Conservation (phyloP, 2,888 invertebrate genomes). For the Achlya flavicornis region DNA sequence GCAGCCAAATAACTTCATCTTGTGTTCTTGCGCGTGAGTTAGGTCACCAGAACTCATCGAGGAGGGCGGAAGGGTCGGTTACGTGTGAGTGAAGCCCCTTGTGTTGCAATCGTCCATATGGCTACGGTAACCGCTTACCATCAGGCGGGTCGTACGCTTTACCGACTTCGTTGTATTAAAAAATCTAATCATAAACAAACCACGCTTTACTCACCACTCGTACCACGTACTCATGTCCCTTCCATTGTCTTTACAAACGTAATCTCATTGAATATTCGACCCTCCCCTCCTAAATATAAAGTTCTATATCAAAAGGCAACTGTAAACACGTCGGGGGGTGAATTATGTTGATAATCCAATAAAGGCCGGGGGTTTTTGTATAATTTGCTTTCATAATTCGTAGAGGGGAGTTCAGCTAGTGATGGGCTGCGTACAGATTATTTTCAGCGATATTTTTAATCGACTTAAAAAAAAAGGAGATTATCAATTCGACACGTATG, state of each 20-base stretch:
- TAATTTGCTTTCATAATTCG: constrained; percentile 31
- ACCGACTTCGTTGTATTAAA: too few relatives aligned
- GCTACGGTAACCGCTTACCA: too few relatives aligned
- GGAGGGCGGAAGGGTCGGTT: too few relatives aligned
- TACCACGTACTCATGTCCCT: background rate
- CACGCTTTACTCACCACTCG: background rate
- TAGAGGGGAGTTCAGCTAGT: constrained; percentile 16
- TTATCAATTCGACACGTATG: too few relatives aligned
- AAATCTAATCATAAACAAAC: background rate
- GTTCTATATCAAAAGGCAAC: constrained; percentile 4
- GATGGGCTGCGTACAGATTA: background rate
- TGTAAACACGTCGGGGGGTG: background rate
- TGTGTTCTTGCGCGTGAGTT: too few relatives aligned
- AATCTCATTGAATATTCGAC: background rate
- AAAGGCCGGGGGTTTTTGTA: constrained; percentile 21
- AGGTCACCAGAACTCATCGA: too few relatives aligned
- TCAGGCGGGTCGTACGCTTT: too few relatives aligned
- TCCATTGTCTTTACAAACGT: background rate
- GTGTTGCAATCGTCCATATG: too few relatives aligned
- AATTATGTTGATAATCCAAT: constrained; percentile 27
- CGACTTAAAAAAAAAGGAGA: too few relatives aligned
- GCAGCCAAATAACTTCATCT: too few relatives aligned
- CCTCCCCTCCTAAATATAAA: constrained; percentile 1
- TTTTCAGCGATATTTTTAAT: too few relatives aligned
- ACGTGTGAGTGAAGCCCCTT: too few relatives aligned